phyloP scores from a whole-genome alignment of 2,113 vertebrate genomes.

The Tiliqua scincoides region DNA sequence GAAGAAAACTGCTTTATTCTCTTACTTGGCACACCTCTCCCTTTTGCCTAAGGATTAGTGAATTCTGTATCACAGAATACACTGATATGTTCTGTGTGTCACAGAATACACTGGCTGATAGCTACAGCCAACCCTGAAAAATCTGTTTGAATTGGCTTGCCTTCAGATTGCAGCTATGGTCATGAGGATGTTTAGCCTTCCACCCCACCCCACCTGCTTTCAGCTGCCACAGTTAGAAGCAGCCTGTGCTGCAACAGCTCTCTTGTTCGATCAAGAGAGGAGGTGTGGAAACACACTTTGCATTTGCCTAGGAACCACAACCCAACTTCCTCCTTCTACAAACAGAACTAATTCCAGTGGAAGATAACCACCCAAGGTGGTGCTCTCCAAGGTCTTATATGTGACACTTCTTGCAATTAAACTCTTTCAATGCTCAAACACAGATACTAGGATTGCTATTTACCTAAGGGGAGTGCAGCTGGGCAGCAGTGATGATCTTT shows the following conservation, averaged over 20 bases:
- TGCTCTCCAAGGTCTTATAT: background rate
- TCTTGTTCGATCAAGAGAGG: background rate
- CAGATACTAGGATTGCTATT: background rate
- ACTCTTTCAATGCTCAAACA: background rate
- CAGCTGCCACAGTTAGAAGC: background rate
- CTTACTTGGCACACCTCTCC: background rate
- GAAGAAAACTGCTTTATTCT: background rate
- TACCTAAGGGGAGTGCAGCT: background rate
- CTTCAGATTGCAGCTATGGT: background rate
- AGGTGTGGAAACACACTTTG: background rate
- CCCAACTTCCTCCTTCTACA: background rate
- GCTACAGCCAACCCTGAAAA: background rate
- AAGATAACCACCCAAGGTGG: background rate
- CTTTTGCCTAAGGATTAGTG: background rate
- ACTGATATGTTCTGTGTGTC: too few relatives aligned
- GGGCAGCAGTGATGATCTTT: background rate
- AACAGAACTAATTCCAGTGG: background rate
- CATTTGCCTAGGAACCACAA: background rate
- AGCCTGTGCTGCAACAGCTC: background rate
- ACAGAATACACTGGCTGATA: too few relatives aligned
- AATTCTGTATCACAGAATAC: background rate
- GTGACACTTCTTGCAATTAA: background rate
- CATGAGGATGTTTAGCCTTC: background rate
- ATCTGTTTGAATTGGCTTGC: background rate
- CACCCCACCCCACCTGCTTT: too few relatives aligned